Conservation (phyloP, 2,113 vertebrate genomes). For the Manacus vitellinus region DNA sequence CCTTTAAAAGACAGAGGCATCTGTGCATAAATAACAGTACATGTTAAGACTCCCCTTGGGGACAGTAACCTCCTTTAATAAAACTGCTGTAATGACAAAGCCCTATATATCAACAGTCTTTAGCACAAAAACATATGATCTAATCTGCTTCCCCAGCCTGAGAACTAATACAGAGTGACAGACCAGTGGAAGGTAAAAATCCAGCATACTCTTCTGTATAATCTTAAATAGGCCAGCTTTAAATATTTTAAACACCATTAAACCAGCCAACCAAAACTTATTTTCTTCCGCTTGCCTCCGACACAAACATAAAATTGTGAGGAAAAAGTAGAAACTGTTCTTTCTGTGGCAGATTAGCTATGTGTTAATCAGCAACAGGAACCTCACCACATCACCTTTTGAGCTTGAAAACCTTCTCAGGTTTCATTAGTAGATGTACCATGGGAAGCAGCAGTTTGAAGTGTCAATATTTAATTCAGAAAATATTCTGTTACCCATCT, state of each 20-base stretch:
- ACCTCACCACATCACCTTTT: background rate
- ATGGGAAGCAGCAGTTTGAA: background rate
- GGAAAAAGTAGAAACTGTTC: background rate
- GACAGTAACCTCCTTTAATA: conserved; percentile 63
- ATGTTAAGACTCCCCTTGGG: conserved; percentile 26
- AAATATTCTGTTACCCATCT: background rate
- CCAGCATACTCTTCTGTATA: background rate
- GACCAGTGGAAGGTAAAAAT: conserved; percentile 28
- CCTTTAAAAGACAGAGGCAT: conserved; percentile 45
- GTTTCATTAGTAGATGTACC: background rate
- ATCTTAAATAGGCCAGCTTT: conserved; percentile 50
- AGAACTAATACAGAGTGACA: conserved; percentile 34
- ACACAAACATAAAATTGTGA: background rate
- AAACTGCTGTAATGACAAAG: conserved; percentile 32
- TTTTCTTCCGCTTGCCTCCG: background rate
- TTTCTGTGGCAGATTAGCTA: background rate
- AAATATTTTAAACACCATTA: conserved; percentile 50
- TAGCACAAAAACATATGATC: conserved; percentile 56
- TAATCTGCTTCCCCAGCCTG: conserved; percentile 30
- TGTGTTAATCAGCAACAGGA: background rate
- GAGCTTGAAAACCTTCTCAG: background rate
- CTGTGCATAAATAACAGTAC: conserved; percentile 5
- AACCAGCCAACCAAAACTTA: conserved; percentile 55
- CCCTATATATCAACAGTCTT: conserved; percentile 41
- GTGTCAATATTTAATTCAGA: background rate